phyloP scores from a whole-genome alignment of 2,888 invertebrate genomes.

The Nemotelus pantherinus region DNA sequence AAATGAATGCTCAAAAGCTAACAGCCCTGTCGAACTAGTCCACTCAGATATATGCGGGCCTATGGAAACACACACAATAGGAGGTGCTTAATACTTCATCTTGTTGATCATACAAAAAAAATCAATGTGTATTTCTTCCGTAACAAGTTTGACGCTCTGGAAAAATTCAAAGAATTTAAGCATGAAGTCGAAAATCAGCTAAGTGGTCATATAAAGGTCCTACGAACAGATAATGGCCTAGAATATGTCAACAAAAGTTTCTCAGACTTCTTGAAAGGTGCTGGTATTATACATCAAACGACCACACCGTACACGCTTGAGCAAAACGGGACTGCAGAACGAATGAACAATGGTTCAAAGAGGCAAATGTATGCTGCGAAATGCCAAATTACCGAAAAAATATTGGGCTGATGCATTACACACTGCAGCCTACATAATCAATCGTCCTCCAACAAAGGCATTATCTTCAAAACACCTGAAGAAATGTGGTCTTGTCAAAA shows the following conservation, averaged over 20 bases:
- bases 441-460: conserved; percentile 44
- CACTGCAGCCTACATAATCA: conserved; percentile 49
- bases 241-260: conserved; percentile 50
- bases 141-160: conserved; percentile 52
- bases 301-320: conserved; percentile 51
- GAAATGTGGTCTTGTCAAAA: conserved; percentile 47
- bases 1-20: conserved; percentile 49
- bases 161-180: conserved; percentile 51
- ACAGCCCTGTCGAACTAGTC: conserved; percentile 55
- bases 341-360: conserved; percentile 53
- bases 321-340: conserved; percentile 52
- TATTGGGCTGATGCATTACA: conserved; percentile 50
- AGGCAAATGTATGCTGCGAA: conserved; percentile 52
- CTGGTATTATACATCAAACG: conserved; percentile 52
- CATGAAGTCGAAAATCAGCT: conserved; percentile 52
- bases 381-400: conserved; percentile 48
- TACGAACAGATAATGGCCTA: conserved; percentile 51
- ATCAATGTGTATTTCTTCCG: conserved; percentile 25
- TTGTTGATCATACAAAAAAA: conserved; percentile 38
- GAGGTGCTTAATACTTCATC: conserved; percentile 58
- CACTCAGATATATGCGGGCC: conserved; percentile 61
- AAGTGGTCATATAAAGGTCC: conserved; percentile 49
- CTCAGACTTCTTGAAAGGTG: conserved; percentile 46
- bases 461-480: conserved; percentile 42
- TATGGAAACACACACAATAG: conserved; percentile 56